phyloP scores from a whole-genome alignment of 2,888 invertebrate genomes.

The Suillia variegata region DNA sequence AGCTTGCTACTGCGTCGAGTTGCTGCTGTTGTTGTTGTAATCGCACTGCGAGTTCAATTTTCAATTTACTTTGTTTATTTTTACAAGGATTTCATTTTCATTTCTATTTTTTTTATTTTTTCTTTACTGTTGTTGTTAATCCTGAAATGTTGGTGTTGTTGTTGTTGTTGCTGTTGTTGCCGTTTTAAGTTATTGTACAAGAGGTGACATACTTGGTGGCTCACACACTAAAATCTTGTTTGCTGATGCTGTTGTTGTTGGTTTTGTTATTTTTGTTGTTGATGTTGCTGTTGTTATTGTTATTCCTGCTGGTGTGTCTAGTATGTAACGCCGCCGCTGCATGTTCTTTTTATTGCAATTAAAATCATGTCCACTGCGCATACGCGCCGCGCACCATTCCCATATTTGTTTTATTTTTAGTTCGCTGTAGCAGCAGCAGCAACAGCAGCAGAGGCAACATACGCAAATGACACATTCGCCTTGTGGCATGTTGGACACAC shows the following conservation, averaged over 20 bases:
- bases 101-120: no score
- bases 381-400: conserved; percentile 30
- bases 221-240: conserved; percentile 25
- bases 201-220: conserved; percentile 35
- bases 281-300: conserved; percentile 15
- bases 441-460: conserved; percentile 2
- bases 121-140: conserved; percentile 4
- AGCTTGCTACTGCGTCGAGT: conserved; percentile 17
- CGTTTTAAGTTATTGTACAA: conserved; percentile 31
- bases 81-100: no score
- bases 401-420: conserved; percentile 21
- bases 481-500: conserved; percentile 18
- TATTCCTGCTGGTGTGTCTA: not conserved
- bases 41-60: conserved; percentile 28
- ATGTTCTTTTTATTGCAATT: conserved; percentile 32
- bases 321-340: conserved; percentile 8
- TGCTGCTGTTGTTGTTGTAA: conserved; percentile 22
- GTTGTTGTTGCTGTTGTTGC: conserved; percentile 21
- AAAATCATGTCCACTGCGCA: conserved; percentile 39
- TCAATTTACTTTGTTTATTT: conserved; percentile 22
- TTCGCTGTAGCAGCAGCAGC: not conserved
- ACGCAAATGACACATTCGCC: conserved; percentile 18
- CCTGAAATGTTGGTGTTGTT: conserved; percentile 9
- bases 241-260: conserved; percentile 22
- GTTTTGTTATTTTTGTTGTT: conserved; percentile 26